phyloP scores from a whole-genome alignment of 2,888 invertebrate genomes.

The Sminthurides aquaticus region DNA sequence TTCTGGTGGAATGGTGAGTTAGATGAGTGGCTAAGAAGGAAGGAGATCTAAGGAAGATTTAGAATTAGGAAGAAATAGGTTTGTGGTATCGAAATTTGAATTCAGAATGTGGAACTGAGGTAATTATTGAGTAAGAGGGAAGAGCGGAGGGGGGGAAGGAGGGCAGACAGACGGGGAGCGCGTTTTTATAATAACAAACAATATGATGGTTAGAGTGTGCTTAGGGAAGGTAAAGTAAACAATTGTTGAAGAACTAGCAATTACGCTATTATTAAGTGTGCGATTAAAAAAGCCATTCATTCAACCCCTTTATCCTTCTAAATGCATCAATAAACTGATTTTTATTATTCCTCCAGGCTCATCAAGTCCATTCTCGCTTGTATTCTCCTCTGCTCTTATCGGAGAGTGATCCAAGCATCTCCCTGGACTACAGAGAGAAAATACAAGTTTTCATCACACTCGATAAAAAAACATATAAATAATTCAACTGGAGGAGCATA shows the following conservation, averaged over 20 bases:
- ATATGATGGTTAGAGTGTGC: neutral
- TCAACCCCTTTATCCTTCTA: slow-evolving; percentile 2
- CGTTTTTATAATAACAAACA: too few species aligned
- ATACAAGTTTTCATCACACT: neutral
- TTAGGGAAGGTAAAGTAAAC: neutral
- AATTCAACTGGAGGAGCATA: neutral
- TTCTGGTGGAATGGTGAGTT: too few species aligned
- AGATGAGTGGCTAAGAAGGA: too few species aligned
- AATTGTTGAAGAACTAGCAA: neutral
- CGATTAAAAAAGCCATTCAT: neutral
- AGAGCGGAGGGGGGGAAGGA: neutral
- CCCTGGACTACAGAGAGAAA: too few species aligned
- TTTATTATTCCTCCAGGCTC: slow-evolving; percentile 20
- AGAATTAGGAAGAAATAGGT: too few species aligned
- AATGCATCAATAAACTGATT: slow-evolving; percentile 23
- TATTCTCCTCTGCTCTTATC: slow-evolving; percentile 10
- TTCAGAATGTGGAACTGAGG: neutral
- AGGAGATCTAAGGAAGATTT: too few species aligned
- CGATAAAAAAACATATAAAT: neutral
- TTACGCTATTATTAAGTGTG: neutral
- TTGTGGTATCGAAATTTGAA: too few species aligned
- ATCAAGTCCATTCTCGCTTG: slow-evolving; percentile 8
- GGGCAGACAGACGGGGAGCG: too few species aligned
- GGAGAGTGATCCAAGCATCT: too few species aligned
- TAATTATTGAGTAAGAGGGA: neutral